phyloP scores from a whole-genome alignment of 2,888 invertebrate species.

The Andrena chrysosceles region DNA sequence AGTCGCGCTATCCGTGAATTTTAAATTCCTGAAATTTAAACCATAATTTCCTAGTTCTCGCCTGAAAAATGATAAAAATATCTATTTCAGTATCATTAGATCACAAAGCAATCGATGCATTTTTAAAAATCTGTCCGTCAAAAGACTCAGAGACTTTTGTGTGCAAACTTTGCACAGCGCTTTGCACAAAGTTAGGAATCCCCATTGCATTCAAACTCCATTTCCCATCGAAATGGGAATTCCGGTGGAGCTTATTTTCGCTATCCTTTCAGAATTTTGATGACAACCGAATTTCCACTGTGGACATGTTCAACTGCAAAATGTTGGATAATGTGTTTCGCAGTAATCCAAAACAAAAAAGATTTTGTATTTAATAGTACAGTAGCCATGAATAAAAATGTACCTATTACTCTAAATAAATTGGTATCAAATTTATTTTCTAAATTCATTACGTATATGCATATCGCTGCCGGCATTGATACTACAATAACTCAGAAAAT shows the following conservation, averaged over 20 bases:
- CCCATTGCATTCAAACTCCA: neutral
- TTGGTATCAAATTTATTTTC: too few species aligned
- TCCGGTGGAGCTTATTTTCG: conserved; percentile 7
- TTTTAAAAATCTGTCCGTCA: neutral
- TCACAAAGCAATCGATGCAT: neutral
- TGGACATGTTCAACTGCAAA: neutral
- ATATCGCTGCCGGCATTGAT: too few species aligned
- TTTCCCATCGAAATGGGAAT: conserved; percentile 2
- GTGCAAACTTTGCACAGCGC: neutral
- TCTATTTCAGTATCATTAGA: neutral
- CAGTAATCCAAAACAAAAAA: neutral
- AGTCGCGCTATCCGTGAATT: neutral
- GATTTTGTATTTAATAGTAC: too few species aligned
- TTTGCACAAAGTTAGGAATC: neutral
- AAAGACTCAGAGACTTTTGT: neutral
- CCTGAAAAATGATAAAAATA: neutral
- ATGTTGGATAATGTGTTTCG: neutral
- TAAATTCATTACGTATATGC: too few species aligned
- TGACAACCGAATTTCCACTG: neutral
- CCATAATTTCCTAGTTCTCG: neutral
- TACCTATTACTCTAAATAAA: too few species aligned
- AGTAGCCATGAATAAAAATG: too few species aligned
- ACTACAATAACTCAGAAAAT: too few species aligned
- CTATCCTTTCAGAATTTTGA: neutral
- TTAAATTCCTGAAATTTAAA: neutral